Base-by-base conservation (phyloP, 2,113 vertebrate species). In the Toxotes chatareus region DNA sequence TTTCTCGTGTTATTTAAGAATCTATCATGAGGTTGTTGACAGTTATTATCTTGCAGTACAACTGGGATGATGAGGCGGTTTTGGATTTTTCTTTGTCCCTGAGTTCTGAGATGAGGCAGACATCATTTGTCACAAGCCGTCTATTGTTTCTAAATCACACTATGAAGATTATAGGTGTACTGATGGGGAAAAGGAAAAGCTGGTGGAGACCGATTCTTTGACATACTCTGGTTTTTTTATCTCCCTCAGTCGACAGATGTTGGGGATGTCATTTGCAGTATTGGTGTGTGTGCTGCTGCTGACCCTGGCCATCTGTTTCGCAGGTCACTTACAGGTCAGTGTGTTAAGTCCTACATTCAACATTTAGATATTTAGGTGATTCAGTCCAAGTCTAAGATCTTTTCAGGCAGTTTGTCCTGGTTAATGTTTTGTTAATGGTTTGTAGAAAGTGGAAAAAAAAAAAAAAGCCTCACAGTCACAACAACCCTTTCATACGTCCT, bases 281-380 rank as follows among this genome's bases (percentile, higher is more conserved):
- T 93, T 96, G 85, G 95, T 93, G 60, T 88, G 95, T 36, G 81
- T 98, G 83, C 94, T 99, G 66, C 89, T 84, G 55, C 88, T 97
- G 63, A 93, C 92, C 74, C 89, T 99, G 46, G 86, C 94, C 62
- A 93, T 98, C 83, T 99, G 96, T 83, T 99, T 97, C 68, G 96
- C 97, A 4, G 93, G 94, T 31, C 93, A 96, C 80, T 85, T 96
- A 55, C 85, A 94, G 97, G 98, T 99, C 90, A 97, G 97, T 96
- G 95, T 94, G 40, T 65, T 51, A 46, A 62, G 69, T 76, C 8
- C 73, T 53, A 6, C 1, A 23, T 68, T 51, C 23, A 27, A 17
- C 0, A 27, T 57, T 47, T 19, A 36, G 21, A 61, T 69, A 53
- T 70, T 69, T 6, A 36, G 11, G 4, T 0, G 53, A 53, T 60